Evolutionary conservation across 1,140 invertebrate genomes (phyloP), one percentile per base, ranked within the genome.

Genomic region (Periplaneta americana): DNA sequence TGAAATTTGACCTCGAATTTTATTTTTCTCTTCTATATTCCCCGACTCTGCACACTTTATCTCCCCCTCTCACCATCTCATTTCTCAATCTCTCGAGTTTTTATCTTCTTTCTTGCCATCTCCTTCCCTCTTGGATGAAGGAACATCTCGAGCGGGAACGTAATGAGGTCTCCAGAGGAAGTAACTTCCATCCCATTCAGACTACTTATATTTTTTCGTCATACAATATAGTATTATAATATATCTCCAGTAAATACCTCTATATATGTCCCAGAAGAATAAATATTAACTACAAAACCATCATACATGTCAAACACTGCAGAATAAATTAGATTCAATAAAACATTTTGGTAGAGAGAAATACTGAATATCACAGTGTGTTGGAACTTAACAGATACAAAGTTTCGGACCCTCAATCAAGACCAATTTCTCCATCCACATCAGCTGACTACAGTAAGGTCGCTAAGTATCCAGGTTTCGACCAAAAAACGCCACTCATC

Each of bases 51-150:
- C 80, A 76, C 83, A 78, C 83, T 83, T 81, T 85, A 84, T 85
- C 84, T 85, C 83, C 85, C 48, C 80, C 74, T 79, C 83, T 39
- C 74, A 80, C 83, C 79, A 31, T 81, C 77, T 83, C 78, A 66
- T 66, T 66, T 66, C 48, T 66, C 48, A 66, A 66, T 66, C 48
- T 66, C 48, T 66, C 13, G 4, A 48, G 48, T 28, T 66, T 66
- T 66, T 66, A 66, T 66, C 39, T n/a, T 28, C 48, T 66, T n/a
- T n/a, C 28, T 4, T 28, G 48, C 48, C 13, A 28, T 66, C 48
- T 28, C 13, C 48, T 66, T n/a, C 48, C 28, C 48, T 28, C 28
- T 28, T 66, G 22, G 48, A 22, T 28, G 4, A 66, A 66, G 48
- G 4, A 28, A 28, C 22, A n/a, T 66, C 48, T 66, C 48, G 28